A percentile compares a stretch with the other conserved stretches of the same genome.
These are phyloP conservation scores for Leucoraja erinaceus DNA, from an alignment of 2,113 vertebrate genomes.

Conservation along the genomic window DNA sequence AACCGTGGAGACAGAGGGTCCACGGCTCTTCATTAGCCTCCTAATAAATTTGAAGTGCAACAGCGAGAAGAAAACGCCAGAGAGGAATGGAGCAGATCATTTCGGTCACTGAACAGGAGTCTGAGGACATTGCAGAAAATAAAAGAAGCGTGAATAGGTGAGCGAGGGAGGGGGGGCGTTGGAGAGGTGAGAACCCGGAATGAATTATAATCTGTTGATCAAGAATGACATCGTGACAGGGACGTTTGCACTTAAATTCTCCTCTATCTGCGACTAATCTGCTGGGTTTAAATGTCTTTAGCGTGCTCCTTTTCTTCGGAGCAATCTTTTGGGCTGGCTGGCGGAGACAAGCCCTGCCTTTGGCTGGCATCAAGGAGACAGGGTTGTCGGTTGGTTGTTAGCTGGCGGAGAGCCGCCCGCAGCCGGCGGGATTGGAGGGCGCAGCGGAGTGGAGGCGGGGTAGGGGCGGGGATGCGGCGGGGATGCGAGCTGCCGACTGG, in stretches of 20 bases:
- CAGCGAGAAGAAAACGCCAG: neutral
- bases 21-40: no score
- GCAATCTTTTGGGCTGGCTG: neutral
- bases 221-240: neutral
- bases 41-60: neutral
- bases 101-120: neutral
- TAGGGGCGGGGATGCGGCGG: neutral
- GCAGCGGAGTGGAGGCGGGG: neutral
- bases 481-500: neutral
- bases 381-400: neutral
- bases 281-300: neutral
- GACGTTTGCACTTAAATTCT: neutral
- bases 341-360: neutral
- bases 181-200: neutral
- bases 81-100: neutral
- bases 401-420: neutral
- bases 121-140: neutral
- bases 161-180: no score
- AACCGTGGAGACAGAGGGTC: no score
- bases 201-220: neutral
- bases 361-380: neutral
- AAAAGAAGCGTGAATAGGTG: neutral
- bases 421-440: neutral
- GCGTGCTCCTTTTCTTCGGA: neutral
- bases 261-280: neutral